Evolutionary conservation across 2,888 invertebrate species (phyloP).

Genomic region (Drosophila paramelanica): DNA sequence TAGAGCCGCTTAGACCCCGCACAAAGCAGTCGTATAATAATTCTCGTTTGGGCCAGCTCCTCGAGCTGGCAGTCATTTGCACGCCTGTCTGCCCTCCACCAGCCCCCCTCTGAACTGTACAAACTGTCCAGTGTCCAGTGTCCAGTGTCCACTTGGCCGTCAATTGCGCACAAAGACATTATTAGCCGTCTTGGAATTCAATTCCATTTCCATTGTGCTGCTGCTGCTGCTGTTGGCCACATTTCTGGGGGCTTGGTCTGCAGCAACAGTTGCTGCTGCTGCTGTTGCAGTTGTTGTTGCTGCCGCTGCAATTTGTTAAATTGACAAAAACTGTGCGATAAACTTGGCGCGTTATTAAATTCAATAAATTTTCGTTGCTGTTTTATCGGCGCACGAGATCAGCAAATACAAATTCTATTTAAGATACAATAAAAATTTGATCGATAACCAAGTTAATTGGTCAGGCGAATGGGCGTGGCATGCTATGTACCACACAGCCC

Average conservation of each 20-base stretch:
- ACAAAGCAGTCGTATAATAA: conserved; percentile 65
- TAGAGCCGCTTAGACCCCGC: conserved; percentile 50
- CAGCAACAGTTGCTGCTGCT: conserved; percentile 5
- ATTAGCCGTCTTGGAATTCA: conserved; percentile 78
- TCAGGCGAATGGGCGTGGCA: conserved; percentile 3
- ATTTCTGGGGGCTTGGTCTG: conserved; percentile 56
- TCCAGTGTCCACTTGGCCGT: conserved; percentile 59
- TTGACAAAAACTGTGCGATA: conserved; percentile 81
- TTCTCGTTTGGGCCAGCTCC: conserved; percentile 44
- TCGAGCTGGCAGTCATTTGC: conserved; percentile 60
- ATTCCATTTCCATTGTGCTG: conserved; percentile 73
- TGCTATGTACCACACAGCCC: not conserved
- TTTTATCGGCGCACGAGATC: conserved; percentile 58
- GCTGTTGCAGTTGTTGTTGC: conserved; percentile 28
- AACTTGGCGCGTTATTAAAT: conserved; percentile 80
- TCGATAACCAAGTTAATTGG: conserved; percentile 70
- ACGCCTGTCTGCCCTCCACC: conserved; percentile 43
- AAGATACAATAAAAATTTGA: conserved; percentile 56
- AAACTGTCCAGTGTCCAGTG: conserved; percentile 2
- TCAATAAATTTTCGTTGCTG: conserved; percentile 67
- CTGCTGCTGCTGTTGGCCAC: conserved; percentile 13
- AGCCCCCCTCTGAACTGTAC: not conserved
- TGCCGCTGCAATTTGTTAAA: conserved; percentile 74
- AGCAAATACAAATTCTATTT: conserved; percentile 80
- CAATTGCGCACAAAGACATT: conserved; percentile 80